Evolutionary conservation across 2,888 invertebrate genomes (phyloP).

Genomic region (Andrena praecox): DNA sequence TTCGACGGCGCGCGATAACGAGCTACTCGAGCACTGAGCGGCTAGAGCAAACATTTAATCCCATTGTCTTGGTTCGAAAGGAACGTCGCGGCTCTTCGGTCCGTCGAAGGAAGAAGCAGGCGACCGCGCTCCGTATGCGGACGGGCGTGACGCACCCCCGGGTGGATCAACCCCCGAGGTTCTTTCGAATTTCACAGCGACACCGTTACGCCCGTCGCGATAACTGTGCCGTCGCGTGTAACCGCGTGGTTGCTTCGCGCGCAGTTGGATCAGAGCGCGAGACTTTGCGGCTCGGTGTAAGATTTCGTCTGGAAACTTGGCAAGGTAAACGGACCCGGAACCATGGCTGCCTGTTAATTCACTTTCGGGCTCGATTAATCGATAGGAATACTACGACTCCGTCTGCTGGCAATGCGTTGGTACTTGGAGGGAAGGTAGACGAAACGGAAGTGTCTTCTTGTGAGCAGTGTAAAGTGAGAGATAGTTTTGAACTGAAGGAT

Average conservation of each 20-base stretch:
- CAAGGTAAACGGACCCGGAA: conserved; percentile 15
- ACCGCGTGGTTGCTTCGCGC: neutral
- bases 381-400: neutral
- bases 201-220: conserved; percentile 27
- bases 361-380: neutral
- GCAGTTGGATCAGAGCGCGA: neutral
- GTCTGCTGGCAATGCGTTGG: neutral
- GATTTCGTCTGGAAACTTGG: conserved; percentile 35
- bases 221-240: conserved; percentile 14
- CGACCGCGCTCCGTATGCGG: conserved; percentile 3
- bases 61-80: conserved; percentile 59
- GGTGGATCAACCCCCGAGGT: conserved; percentile 9
- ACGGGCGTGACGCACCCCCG: neutral
- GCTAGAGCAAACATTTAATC: conserved; percentile 66
- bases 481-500: no score
- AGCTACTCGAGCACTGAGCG: conserved; percentile 46
- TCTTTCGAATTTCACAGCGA: conserved; percentile 36
- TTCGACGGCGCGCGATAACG: conserved; percentile 32
- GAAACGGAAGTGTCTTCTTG: neutral
- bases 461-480: neutral
- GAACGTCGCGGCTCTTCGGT: conserved; percentile 16
- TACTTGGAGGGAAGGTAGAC: no score
- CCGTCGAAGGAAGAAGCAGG: conserved; percentile 16
- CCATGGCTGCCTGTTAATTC: neutral
- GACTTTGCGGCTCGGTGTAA: conserved; percentile 8